These are phyloP conservation scores for Magallana gigas DNA, from an alignment of 1,140 invertebrate species.

Conservation along the genomic window DNA sequence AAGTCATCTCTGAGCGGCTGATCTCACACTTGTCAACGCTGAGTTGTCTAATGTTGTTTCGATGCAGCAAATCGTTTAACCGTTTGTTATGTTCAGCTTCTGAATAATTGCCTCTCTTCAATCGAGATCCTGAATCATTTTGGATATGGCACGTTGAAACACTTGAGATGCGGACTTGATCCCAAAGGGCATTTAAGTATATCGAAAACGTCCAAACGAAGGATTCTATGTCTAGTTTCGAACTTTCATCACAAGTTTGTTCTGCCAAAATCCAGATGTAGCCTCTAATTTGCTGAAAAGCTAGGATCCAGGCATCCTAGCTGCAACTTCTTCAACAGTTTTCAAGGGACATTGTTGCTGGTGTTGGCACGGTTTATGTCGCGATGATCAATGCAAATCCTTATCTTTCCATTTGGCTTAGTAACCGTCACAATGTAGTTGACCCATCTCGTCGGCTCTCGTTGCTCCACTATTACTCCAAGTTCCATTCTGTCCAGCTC, in stretches of 20 bases:
- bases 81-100: constrained; percentile 52
- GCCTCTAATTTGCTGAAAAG: constrained; percentile 72
- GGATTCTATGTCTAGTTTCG: constrained; percentile 69
- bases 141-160: constrained; percentile 50
- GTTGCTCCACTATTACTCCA: neutral
- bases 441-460: constrained; percentile 19
- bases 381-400: constrained; percentile 58
- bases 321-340: constrained; percentile 56
- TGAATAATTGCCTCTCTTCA: constrained; percentile 62
- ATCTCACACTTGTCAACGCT: constrained; percentile 53
- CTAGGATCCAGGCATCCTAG: constrained; percentile 64
- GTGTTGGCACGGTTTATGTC: constrained; percentile 62
- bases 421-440: constrained; percentile 52
- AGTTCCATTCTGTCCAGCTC: neutral
- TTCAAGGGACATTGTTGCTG: constrained; percentile 63
- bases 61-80: constrained; percentile 40
- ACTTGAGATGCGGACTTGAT: constrained; percentile 48
- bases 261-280: constrained; percentile 72
- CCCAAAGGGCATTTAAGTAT: constrained; percentile 69
- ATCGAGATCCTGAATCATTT: constrained; percentile 53
- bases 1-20: constrained; percentile 40
- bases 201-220: constrained; percentile 68
- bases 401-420: constrained; percentile 43
- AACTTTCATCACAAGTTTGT: constrained; percentile 61
- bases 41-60: constrained; percentile 52